Conservation (phyloP, 1,140 invertebrate species). For the Andricus grossulariae region DNA sequence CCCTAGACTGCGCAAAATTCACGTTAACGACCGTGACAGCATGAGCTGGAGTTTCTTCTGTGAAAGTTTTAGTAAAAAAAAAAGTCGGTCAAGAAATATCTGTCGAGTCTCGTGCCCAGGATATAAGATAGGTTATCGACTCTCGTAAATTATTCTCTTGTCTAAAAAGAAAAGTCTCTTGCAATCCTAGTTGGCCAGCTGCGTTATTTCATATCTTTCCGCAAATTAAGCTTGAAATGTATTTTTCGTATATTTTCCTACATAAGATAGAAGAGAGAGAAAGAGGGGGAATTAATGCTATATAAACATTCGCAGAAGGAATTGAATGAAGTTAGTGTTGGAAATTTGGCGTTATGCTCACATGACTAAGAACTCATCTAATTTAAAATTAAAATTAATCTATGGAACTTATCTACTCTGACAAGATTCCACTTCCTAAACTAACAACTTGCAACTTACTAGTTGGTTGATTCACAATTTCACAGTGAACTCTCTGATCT, state of each 20-base stretch:
- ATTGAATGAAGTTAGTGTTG: too few species aligned
- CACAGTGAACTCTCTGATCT: constrained; percentile 17
- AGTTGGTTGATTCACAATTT: constrained; percentile 21
- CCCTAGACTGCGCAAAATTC: neutral
- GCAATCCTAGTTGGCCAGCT: too few species aligned
- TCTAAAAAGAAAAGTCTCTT: too few species aligned
- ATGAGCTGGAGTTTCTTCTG: neutral
- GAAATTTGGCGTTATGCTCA: too few species aligned
- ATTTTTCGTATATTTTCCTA: too few species aligned
- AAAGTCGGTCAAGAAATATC: constrained; percentile 46
- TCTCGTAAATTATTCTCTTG: neutral
- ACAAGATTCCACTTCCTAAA: constrained; percentile 16
- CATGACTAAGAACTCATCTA: neutral
- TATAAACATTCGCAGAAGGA: too few species aligned
- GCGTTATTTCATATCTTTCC: too few species aligned
- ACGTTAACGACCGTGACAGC: constrained; percentile 11
- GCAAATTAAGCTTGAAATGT: too few species aligned
- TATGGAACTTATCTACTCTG: neutral
- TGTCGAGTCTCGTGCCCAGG: constrained; percentile 34
- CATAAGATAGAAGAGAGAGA: too few species aligned
- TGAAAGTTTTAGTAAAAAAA: neutral
- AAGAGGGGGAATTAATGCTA: too few species aligned
- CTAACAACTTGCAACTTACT: constrained; percentile 24
- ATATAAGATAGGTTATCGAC: constrained; percentile 26
- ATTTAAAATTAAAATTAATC: constrained; percentile 7